Evolutionary conservation across 2,888 invertebrate species (phyloP).

Genomic region (Plusia festucae): DNA sequence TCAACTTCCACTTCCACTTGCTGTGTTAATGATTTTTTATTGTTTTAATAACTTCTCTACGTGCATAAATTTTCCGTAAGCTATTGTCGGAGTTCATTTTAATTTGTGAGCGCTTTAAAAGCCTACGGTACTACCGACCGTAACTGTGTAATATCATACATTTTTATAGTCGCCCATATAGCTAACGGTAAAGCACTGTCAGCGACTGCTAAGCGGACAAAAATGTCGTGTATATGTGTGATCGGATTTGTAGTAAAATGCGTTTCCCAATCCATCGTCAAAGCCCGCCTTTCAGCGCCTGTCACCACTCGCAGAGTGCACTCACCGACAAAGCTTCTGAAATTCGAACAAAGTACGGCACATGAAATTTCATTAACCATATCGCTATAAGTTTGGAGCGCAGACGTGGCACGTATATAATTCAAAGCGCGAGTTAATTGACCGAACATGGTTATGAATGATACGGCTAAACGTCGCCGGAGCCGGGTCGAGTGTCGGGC

Average conservation of each 20-base stretch:
- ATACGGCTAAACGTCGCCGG: slow-evolving; percentile 77
- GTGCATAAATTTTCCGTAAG: slow-evolving; percentile 17
- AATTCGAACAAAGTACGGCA: slow-evolving; percentile 21
- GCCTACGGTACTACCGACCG: background rate
- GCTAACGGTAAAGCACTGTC: background rate
- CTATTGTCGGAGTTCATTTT: slow-evolving; percentile 19
- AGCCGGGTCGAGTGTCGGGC: slow-evolving; percentile 64
- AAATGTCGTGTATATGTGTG: slow-evolving; percentile 3
- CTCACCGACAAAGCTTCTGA: slow-evolving; percentile 16
- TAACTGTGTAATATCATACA: background rate
- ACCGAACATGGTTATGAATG: slow-evolving; percentile 76
- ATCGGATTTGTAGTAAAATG: slow-evolving; percentile 2
- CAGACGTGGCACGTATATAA: slow-evolving; percentile 58
- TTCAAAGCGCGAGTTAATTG: slow-evolving; percentile 80
- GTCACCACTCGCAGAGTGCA: slow-evolving; percentile 10
- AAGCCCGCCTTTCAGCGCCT: slow-evolving; percentile 9
- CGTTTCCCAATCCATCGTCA: background rate
- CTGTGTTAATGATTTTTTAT: slow-evolving; percentile 56
- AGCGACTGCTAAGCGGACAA: background rate
- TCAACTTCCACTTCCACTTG: slow-evolving; percentile 59
- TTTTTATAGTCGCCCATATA: background rate
- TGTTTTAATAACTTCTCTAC: slow-evolving; percentile 44
- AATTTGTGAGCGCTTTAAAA: slow-evolving; percentile 14
- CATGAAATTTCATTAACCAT: slow-evolving; percentile 39
- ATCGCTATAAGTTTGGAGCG: slow-evolving; percentile 39